Evolutionary conservation across 2,888 invertebrate genomes (phyloP), one percentile per base, ranked within the genome.

Genomic region (Teinopalpus imperialis): DNA sequence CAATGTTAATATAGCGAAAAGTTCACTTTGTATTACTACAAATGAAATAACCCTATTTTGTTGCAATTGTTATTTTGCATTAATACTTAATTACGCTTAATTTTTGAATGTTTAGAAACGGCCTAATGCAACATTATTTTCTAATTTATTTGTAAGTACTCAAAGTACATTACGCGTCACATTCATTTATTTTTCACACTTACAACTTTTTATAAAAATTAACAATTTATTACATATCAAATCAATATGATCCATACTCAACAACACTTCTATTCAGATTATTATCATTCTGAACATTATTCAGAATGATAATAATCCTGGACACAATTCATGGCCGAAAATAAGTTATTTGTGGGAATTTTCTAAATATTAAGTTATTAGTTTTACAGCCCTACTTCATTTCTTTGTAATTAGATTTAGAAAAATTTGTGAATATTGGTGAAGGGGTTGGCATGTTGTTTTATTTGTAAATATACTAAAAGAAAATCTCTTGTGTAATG

Each of bases 401-500:
- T 69, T 65, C 24, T 13, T 31, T 27, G 14, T 34, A 32, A 64
- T 61, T 66, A 57, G 63, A 51, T 69, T 58, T 65, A 59, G 64
- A 63, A 57, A 66, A 60, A 53, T 66, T 59, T 81, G 74, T 76
- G 75, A 71, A 77, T 75, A 76, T 59, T 61, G 71, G 74, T 78
- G 78, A 69, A 59, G 75, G 74, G 77, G 27, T 3, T 27, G 68
- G 68, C 69, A 67, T 66, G 64, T 75, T 74, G 72, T 76, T 74
- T 81, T 71, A 78, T 79, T 74, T 86, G 86, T 86, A 85, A 81
- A 86, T 86, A 86, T 57, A 71, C 65, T 63, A 70, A 68, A 70
- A 69, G 59, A 58, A 68, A 57, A 81, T 77, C 74, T 76, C 76
- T 77, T 52, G 67, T 75, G 73, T 76, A 77, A 83, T 85, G 85